phyloP scores from a whole-genome alignment of 2,113 vertebrate genomes.

The Cephalophus harveyi region DNA sequence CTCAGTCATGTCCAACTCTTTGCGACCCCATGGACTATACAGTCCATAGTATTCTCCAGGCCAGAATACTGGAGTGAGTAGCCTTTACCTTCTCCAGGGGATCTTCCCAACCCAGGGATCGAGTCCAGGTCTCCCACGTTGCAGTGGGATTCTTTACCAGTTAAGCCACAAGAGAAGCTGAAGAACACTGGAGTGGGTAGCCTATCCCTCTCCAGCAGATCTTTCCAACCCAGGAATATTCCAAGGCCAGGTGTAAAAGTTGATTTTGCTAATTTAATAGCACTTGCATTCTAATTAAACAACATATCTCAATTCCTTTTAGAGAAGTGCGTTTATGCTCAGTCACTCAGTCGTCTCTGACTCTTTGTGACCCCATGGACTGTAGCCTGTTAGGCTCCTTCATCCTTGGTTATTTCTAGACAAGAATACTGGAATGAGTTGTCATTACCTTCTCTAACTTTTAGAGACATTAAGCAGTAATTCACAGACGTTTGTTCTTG shows the following conservation, averaged over 20 bases:
- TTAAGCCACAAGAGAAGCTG: no score
- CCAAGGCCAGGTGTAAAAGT: neutral
- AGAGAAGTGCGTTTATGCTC: neutral
- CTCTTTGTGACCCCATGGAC: neutral
- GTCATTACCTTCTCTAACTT: neutral
- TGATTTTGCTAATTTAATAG: constrained; percentile 2
- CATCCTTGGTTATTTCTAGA: neutral
- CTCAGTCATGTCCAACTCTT: neutral
- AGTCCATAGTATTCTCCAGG: no score
- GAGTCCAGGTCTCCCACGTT: no score
- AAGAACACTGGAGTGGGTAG: neutral
- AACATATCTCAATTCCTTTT: neutral
- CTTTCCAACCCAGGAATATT: neutral
- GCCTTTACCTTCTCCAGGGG: no score
- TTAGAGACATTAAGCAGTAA: neutral
- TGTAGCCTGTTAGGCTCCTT: neutral
- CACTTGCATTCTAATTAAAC: neutral
- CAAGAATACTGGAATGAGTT: neutral
- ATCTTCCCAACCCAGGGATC: no score
- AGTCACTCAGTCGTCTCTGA: neutral
- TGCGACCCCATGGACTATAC: neutral
- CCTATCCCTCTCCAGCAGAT: neutral
- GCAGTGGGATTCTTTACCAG: no score
- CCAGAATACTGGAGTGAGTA: no score
- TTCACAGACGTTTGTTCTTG: neutral